phyloP scores from a whole-genome alignment of 2,113 vertebrate genomes.

The Panthera tigris region DNA sequence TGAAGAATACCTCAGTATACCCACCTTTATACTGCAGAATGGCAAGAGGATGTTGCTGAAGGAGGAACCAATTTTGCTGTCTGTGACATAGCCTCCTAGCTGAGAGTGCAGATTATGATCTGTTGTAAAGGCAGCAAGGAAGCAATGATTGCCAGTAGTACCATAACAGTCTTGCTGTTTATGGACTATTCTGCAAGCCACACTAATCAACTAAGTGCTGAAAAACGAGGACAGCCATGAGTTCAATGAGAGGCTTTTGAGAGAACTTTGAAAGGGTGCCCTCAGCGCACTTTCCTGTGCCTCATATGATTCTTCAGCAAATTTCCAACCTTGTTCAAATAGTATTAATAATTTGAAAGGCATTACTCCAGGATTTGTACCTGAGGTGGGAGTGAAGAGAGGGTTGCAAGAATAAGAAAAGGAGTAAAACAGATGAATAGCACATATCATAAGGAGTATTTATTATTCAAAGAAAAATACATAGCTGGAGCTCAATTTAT shows the following conservation, averaged over 20 bases:
- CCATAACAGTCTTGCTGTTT: rapidly evolving
- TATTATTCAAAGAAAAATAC: neutral
- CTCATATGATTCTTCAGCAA: neutral
- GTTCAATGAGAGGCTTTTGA: neutral
- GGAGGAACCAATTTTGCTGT: neutral
- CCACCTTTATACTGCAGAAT: neutral
- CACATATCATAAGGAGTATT: too few species aligned
- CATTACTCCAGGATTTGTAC: neutral
- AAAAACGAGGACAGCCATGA: neutral
- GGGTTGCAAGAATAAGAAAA: neutral
- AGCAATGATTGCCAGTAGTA: neutral
- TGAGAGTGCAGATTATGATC: neutral
- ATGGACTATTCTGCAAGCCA: neutral
- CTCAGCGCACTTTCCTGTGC: neutral
- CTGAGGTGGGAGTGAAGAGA: neutral
- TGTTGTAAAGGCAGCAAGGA: neutral
- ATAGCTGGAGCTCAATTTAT: neutral
- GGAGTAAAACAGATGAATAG: neutral
- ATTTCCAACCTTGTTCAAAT: neutral
- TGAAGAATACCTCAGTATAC: neutral
- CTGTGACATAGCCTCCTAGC: neutral
- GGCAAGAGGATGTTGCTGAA: neutral
- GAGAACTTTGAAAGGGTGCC: neutral
- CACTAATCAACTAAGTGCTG: neutral
- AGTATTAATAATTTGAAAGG: neutral